phyloP scores from a whole-genome alignment of 2,888 invertebrate species.

The Acanthosoma haemorrhoidale region DNA sequence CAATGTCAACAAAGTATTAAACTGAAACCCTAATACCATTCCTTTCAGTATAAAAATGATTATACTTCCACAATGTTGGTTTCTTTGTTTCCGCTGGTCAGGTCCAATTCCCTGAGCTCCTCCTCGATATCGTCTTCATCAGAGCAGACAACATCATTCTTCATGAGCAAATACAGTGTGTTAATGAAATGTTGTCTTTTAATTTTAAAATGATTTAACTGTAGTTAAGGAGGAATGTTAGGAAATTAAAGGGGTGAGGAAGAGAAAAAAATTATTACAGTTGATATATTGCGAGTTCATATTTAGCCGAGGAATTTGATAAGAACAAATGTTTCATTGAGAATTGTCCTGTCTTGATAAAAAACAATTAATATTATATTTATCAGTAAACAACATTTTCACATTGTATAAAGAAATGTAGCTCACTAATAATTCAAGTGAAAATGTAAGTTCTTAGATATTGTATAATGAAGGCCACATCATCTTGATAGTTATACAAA shows the following conservation, averaged over 20 bases:
- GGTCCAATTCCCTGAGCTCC: conserved; percentile 61
- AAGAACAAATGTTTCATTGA: too few species aligned
- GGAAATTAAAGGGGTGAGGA: background rate
- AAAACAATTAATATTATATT: too few species aligned
- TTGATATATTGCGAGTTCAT: too few species aligned
- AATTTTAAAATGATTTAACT: background rate
- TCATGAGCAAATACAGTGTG: conserved; percentile 23
- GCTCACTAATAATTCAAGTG: too few species aligned
- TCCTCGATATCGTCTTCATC: conserved; percentile 65
- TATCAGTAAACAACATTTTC: too few species aligned
- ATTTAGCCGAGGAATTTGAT: too few species aligned
- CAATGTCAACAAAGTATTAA: conserved; percentile 6
- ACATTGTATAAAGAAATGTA: too few species aligned
- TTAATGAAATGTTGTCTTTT: conserved; percentile 13
- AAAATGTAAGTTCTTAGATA: too few species aligned
- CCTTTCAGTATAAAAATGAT: conserved; percentile 18
- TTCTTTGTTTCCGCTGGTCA: conserved; percentile 69
- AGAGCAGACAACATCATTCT: conserved; percentile 37
- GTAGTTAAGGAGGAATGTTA: background rate
- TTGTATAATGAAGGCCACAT: too few species aligned
- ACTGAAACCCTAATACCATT: conserved; percentile 15
- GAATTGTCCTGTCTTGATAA: too few species aligned
- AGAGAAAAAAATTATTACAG: background rate
- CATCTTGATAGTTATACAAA: too few species aligned
- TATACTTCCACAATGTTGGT: conserved; percentile 70